Conservation (phyloP, 23 tunicate genomes). For the Corella eumyota region DNA sequence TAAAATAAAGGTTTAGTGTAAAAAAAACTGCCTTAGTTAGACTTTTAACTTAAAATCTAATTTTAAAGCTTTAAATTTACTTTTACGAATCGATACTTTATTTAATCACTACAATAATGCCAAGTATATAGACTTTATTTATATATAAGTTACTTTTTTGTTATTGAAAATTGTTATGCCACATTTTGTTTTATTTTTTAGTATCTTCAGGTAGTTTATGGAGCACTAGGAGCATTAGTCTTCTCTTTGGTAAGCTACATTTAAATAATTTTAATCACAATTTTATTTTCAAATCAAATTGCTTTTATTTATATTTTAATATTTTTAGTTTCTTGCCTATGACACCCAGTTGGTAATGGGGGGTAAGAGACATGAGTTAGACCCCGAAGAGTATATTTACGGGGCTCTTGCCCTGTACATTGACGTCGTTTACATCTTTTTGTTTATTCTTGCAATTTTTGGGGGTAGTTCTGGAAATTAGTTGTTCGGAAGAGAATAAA, state of each 20-base stretch:
- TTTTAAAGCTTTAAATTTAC: too few relatives aligned
- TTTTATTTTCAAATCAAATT: too few relatives aligned
- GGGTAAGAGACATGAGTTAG: conserved; percentile 71
- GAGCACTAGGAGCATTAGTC: conserved; percentile 64
- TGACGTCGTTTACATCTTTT: conserved; percentile 83
- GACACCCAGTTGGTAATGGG: conserved; percentile 90
- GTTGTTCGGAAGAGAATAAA: too few relatives aligned
- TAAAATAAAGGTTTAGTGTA: too few relatives aligned
- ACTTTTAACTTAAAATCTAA: too few relatives aligned
- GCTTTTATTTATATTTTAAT: conserved; percentile 3
- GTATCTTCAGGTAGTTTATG: conserved; percentile 86
- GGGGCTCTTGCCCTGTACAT: conserved; percentile 86
- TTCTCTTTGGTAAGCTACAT: conserved; percentile 85
- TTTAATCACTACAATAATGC: too few relatives aligned
- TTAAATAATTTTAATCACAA: too few relatives aligned
- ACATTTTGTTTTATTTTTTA: conserved; percentile 5
- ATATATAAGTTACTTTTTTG: too few relatives aligned
- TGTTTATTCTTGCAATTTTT: conserved; percentile 50
- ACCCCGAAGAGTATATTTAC: conserved; percentile 84
- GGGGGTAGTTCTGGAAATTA: too few relatives aligned
- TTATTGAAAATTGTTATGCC: neutral
- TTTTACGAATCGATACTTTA: too few relatives aligned
- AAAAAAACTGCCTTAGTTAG: too few relatives aligned
- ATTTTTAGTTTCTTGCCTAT: conserved; percentile 76
- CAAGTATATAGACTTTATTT: too few relatives aligned